Conservation (phyloP, 2,113 vertebrate species). For the Nibea coibor region DNA sequence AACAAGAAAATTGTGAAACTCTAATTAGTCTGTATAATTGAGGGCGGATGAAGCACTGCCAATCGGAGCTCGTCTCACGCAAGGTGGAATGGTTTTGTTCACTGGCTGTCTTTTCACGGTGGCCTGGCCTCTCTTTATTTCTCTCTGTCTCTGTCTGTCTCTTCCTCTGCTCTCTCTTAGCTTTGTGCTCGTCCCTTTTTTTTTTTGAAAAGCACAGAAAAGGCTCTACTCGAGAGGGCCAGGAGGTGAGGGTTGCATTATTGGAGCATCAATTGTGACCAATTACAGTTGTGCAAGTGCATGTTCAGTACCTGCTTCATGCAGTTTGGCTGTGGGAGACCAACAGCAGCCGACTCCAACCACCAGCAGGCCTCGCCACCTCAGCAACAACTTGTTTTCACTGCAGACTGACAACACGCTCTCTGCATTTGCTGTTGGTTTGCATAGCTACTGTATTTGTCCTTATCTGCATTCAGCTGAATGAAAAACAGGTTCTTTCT, state of each 20-base stretch:
- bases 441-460: constrained; percentile 46
- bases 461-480: constrained; percentile 37
- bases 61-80: constrained; percentile 78
- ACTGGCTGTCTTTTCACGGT: constrained; percentile 75
- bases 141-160: constrained; percentile 40
- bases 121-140: constrained; percentile 68
- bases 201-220: constrained; percentile 57
- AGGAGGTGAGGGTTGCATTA: constrained; percentile 71
- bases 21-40: constrained; percentile 88
- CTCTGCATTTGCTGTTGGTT: constrained; percentile 45
- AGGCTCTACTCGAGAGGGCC: constrained; percentile 61
- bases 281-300: constrained; percentile 63
- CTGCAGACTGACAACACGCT: constrained; percentile 1
- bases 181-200: constrained; percentile 48
- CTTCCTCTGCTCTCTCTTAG: constrained; percentile 44
- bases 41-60: constrained; percentile 83
- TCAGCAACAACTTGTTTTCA: constrained; percentile 35
- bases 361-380: constrained; percentile 38
- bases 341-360: background rate
- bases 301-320: constrained; percentile 55
- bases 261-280: constrained; percentile 73
- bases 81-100: constrained; percentile 86
- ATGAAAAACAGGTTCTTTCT: constrained; percentile 37
- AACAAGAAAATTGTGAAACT: constrained; percentile 86
- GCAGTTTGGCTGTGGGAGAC: background rate